phyloP scores from a whole-genome alignment of 1,140 invertebrate genomes.

The Cydia amplana region DNA sequence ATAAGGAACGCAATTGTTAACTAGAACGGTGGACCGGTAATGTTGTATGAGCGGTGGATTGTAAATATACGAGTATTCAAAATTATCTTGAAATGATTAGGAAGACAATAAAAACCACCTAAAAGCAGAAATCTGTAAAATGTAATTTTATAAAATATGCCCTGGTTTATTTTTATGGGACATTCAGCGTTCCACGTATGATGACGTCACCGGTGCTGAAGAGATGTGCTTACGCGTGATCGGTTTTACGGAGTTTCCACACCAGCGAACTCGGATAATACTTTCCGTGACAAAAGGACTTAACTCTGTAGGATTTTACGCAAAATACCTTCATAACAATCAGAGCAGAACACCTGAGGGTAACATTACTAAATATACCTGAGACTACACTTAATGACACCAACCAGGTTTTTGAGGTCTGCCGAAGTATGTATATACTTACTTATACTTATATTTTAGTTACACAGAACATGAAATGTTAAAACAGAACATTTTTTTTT shows the following conservation, averaged over 20 bases:
- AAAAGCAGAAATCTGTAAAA: background rate
- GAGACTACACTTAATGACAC: constrained; percentile 15
- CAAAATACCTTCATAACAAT: background rate
- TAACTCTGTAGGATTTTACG: background rate
- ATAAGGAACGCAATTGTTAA: no score
- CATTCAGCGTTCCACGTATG: constrained; percentile 1
- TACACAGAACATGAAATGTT: no score
- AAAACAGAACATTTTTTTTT: background rate
- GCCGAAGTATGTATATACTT: background rate
- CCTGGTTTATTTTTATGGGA: constrained; percentile 17
- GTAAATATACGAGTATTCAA: no score
- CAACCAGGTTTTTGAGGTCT: constrained; percentile 15
- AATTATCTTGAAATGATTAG: no score
- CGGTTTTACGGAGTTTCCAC: constrained; percentile 45
- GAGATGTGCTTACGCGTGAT: constrained; percentile 46
- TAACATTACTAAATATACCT: constrained; percentile 26
- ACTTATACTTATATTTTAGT: no score
- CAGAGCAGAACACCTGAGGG: constrained; percentile 37
- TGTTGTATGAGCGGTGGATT: no score
- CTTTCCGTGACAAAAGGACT: background rate
- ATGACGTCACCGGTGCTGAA: constrained; percentile 39
- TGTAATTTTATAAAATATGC: background rate
- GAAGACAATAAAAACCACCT: background rate
- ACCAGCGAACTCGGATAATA: constrained; percentile 44
- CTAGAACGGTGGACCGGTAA: no score